Base-by-base conservation (phyloP, 2,113 vertebrate species). In the Machaerirhynchus nigripectus region DNA sequence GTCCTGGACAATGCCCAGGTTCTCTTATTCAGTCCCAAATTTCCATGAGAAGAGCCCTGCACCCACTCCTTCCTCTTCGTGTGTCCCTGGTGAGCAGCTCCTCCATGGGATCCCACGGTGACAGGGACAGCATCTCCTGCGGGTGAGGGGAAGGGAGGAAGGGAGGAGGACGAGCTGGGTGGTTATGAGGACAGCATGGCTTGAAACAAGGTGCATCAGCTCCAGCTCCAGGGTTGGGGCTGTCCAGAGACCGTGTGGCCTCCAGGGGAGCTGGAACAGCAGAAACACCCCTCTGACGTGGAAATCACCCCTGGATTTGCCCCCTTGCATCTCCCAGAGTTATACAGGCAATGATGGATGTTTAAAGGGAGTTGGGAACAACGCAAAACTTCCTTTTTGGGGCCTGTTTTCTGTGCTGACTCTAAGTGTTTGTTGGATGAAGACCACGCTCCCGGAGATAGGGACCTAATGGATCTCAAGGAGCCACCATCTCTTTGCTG, bases 381-480 rank as follows among this genome's bases (percentile, higher is more conserved):
- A 18, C 49, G 61, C 35, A 82, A 39, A 67, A 15, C n/a, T 49
- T 22, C 64, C 82, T 87, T 80, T 87, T 16, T 47, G 19, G 80
- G 42, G 33, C 11, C 55, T 88, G 30, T 63, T 93, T 90, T 91
- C n/a, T 1, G 1, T 10, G 5, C 64, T 40, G 56, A 24, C 74
- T 37, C 21, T 67, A 17, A 93, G 50, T 40, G 59, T 42, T 64
- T 93, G 79, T 24, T 39, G 64, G 69, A 64, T 69, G 69, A 55
- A 69, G 90, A 83, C 50, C 55, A 26, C 0, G 0, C 46, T 96
- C 89, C 82, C 40, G 12, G 84, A 84, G 65, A 55, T 61, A 87
- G 13, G 73, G 50, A 64, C 40, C 73, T 97, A 97, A 96, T 97
- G 96, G 94, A 89, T 77, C 84, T 97, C 90, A 55, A 92, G 90